These are phyloP conservation scores for Molanna angustata DNA, from an alignment of 2,888 invertebrate species.

Conservation along the genomic window DNA sequence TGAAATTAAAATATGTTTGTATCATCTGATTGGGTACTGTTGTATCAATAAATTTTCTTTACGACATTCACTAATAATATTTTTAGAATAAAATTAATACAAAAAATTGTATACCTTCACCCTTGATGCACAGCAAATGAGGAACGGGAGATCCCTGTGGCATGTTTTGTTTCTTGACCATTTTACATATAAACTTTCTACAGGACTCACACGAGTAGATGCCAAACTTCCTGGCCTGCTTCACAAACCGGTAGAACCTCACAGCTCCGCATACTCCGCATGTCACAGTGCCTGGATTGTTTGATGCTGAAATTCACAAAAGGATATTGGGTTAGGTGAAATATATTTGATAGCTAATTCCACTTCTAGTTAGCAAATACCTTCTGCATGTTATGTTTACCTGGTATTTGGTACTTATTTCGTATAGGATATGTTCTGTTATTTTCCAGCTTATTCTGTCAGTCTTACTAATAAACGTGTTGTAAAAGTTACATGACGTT, in stretches of 20 bases:
- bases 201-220: constrained; percentile 84
- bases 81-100: too few relatives aligned
- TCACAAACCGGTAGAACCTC: constrained; percentile 71
- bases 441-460: too few relatives aligned
- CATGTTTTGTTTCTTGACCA: constrained; percentile 66
- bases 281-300: constrained; percentile 63
- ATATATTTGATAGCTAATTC: background rate
- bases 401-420: too few relatives aligned
- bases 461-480: too few relatives aligned
- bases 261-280: constrained; percentile 80
- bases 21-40: too few relatives aligned
- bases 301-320: constrained; percentile 44
- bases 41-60: too few relatives aligned
- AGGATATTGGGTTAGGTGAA: background rate
- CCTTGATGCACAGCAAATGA: constrained; percentile 64
- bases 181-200: constrained; percentile 81
- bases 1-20: too few relatives aligned
- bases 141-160: constrained; percentile 55
- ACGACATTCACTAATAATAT: too few relatives aligned
- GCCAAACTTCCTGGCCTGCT: constrained; percentile 80
- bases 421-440: too few relatives aligned
- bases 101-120: constrained; percentile 62
- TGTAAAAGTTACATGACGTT: too few relatives aligned
- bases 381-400: too few relatives aligned
- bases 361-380: too few relatives aligned